These are phyloP conservation scores for Bombycilla garrulus DNA, from an alignment of 2,113 vertebrate genomes.

Conservation along the genomic window DNA sequence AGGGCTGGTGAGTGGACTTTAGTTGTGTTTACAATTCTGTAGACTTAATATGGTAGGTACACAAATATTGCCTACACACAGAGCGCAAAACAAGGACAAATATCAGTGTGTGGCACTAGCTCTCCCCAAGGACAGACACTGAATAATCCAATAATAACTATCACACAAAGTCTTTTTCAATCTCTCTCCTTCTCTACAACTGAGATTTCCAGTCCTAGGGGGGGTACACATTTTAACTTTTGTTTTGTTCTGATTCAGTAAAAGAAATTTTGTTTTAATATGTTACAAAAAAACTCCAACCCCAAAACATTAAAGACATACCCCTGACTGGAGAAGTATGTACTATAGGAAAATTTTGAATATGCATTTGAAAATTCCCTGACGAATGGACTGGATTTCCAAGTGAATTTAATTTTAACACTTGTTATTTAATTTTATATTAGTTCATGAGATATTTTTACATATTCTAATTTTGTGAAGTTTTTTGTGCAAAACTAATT, in stretches of 20 bases:
- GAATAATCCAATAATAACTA: not conserved
- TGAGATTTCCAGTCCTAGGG: not conserved
- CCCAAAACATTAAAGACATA: not conserved
- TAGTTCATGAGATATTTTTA: not conserved
- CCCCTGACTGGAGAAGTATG: not conserved
- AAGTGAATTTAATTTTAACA: not conserved
- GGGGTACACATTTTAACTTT: accelerated
- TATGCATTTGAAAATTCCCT: not conserved
- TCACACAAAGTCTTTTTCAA: not conserved
- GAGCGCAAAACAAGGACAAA: not conserved
- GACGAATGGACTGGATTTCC: not conserved
- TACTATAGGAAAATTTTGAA: not conserved
- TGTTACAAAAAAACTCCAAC: not conserved
- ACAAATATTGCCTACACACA: not conserved
- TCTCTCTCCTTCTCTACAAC: not conserved
- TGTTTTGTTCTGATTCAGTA: not conserved
- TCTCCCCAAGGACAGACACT: not conserved
- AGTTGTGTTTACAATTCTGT: not conserved
- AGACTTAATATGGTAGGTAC: not conserved
- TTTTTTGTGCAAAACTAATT: not conserved
- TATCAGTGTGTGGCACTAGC: not conserved
- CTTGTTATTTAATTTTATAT: not conserved
- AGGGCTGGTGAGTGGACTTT: not conserved
- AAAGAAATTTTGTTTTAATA: not conserved
- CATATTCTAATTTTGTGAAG: not conserved